Percentiles rank a stretch among this genome's conserved stretches.
phyloP scores from a whole-genome alignment of 2,113 vertebrate species.

The Corythaeola cristata region DNA sequence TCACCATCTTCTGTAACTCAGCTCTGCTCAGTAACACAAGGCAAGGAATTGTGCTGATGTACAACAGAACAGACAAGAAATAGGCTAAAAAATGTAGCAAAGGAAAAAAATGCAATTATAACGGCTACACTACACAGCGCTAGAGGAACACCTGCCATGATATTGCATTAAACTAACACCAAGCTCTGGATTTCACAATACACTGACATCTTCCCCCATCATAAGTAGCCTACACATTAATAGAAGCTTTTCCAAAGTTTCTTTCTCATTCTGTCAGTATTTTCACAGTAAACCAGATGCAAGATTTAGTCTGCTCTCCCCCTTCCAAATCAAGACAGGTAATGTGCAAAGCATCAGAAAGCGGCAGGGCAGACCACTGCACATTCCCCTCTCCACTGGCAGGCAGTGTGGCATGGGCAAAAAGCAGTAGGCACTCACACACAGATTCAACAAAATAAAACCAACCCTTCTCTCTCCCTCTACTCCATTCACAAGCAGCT shows the following conservation, averaged over 20 bases:
- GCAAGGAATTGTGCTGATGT: not conserved
- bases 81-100: not conserved
- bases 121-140: not conserved
- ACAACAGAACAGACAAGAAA: not conserved
- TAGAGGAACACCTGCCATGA: not conserved
- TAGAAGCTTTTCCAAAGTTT: not conserved
- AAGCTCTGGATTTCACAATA: not conserved
- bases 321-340: not conserved
- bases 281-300: not conserved
- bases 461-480: too few species aligned
- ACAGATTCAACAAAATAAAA: not conserved
- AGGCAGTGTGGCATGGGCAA: not conserved
- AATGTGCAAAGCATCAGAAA: not conserved
- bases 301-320: not conserved
- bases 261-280: not conserved
- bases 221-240: not conserved
- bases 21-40: not conserved
- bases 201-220: not conserved
- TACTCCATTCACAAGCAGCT: not conserved
- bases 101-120: not conserved
- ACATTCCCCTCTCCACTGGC: not conserved
- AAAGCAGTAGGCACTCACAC: not conserved
- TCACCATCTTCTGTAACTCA: not conserved
- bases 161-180: not conserved
- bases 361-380: not conserved